Conservation (phyloP, 2,797 vertebrate species). For the Adelosebastes latens region DNA sequence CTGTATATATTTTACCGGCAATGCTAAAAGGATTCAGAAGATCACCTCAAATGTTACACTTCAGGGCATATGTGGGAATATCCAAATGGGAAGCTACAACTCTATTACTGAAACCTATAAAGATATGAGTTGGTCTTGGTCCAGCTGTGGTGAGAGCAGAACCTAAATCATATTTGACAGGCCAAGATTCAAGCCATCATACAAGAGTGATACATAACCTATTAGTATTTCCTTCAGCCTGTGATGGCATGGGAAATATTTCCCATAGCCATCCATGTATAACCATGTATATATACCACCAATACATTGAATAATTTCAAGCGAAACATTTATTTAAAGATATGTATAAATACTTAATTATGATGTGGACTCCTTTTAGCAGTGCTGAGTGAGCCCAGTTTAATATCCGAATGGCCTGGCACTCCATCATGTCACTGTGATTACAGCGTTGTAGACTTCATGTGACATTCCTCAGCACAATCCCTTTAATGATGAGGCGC, state of each 20-base stretch:
- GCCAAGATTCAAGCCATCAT: not conserved
- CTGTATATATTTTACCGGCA: not conserved
- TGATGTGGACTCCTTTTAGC: slow-evolving; percentile 6
- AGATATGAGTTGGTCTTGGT: not conserved
- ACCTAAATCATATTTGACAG: slow-evolving; percentile 1
- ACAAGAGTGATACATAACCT: not conserved
- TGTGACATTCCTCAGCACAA: not conserved
- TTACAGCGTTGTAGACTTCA: slow-evolving; percentile 4
- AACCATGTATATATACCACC: not conserved
- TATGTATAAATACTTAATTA: slow-evolving; percentile 36
- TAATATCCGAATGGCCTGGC: not conserved
- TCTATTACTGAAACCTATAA: not conserved
- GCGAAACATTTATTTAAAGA: slow-evolving; percentile 29
- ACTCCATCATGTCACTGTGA: slow-evolving; percentile 19
- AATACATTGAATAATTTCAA: slow-evolving; percentile 5
- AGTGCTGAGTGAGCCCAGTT: not conserved
- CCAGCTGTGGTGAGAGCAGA: not conserved
- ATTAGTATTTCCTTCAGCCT: not conserved
- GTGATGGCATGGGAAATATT: not conserved
- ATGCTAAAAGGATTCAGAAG: too few relatives aligned
- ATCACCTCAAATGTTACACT: too few relatives aligned
- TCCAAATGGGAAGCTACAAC: not conserved
- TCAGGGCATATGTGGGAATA: not conserved
- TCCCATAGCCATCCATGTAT: not conserved
- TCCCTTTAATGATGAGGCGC: not conserved